Evolutionary conservation across 2,888 invertebrate species (phyloP).

Genomic region (Leucophora obtusa): DNA sequence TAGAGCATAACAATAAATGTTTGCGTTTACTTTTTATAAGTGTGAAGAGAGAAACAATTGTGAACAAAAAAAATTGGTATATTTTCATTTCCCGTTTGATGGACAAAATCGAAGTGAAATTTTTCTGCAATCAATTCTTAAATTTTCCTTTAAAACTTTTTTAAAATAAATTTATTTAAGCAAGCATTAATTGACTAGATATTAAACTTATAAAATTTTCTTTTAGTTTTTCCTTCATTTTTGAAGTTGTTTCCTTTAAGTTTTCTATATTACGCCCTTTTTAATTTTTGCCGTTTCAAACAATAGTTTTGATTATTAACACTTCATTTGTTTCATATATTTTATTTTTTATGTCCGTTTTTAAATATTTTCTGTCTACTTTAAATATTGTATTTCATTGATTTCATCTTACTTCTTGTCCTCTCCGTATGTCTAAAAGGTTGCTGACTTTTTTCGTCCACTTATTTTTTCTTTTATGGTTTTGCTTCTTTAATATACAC

Average conservation of each 20-base stretch:
- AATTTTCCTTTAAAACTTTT: slow-evolving; percentile 1
- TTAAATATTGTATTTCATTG: slow-evolving; percentile 16
- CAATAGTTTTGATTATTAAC: slow-evolving; percentile 12
- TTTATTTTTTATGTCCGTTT: neutral
- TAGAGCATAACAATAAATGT: slow-evolving; percentile 9
- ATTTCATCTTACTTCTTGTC: slow-evolving; percentile 46
- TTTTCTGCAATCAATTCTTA: slow-evolving; percentile 63
- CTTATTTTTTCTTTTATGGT: slow-evolving; percentile 41
- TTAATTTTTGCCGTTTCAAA: neutral
- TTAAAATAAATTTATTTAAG: too few relatives aligned
- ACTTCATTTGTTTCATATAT: neutral
- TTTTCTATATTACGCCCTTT: slow-evolving; percentile 5
- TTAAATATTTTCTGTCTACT: slow-evolving; percentile 7
- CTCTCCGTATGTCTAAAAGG: slow-evolving; percentile 46
- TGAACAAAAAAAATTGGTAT: slow-evolving; percentile 50
- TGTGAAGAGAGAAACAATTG: slow-evolving; percentile 44
- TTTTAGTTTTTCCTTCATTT: neutral
- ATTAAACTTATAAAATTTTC: too few relatives aligned
- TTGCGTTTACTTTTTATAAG: neutral
- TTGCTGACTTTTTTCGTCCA: slow-evolving; percentile 54
- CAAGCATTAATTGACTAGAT: too few relatives aligned
- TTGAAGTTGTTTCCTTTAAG: neutral
- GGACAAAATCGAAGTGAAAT: slow-evolving; percentile 67
- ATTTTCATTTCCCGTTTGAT: slow-evolving; percentile 63
- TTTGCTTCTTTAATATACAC: slow-evolving; percentile 54